Evolutionary conservation across 2,797 vertebrate genomes (phyloP).

Genomic region (Sciaenops ocellatus): DNA sequence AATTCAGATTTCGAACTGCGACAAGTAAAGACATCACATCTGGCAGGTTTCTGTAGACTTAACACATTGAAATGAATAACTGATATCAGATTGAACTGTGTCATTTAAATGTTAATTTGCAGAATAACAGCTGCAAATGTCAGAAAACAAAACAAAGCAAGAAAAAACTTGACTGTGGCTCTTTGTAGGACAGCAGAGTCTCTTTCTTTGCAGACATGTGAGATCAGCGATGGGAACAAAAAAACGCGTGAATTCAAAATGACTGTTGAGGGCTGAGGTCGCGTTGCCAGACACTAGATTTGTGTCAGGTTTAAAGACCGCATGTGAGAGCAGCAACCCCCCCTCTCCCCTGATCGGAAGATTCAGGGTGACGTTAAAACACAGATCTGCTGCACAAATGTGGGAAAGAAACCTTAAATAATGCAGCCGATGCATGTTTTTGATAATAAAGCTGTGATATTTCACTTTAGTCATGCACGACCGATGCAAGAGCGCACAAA

Average conservation of each 20-base stretch:
- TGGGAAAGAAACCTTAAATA: not conserved
- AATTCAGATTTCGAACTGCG: not conserved
- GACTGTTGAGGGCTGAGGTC: slow-evolving; percentile 11
- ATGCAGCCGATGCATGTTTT: too few relatives aligned
- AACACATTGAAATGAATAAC: slow-evolving; percentile 1
- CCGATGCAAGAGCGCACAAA: not conserved
- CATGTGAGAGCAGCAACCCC: not conserved
- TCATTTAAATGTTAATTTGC: slow-evolving; percentile 18
- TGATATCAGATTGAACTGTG: not conserved
- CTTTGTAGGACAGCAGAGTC: not conserved
- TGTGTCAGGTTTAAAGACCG: not conserved
- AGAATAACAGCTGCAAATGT: slow-evolving; percentile 15
- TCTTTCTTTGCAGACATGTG: not conserved
- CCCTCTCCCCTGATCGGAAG: not conserved
- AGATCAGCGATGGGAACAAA: slow-evolving; percentile 9
- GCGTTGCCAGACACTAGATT: not conserved
- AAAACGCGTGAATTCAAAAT: slow-evolving; percentile 25
- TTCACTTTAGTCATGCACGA: not conserved
- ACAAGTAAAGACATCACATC: slow-evolving; percentile 4
- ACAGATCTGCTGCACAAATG: not conserved
- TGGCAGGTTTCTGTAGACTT: slow-evolving; percentile 1
- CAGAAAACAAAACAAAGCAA: not conserved
- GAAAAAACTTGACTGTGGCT: not conserved
- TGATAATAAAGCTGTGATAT: too few relatives aligned
- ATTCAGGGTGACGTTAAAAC: not conserved